phyloP scores from a whole-genome alignment of 2,113 vertebrate genomes.

The Chionomys nivalis region DNA sequence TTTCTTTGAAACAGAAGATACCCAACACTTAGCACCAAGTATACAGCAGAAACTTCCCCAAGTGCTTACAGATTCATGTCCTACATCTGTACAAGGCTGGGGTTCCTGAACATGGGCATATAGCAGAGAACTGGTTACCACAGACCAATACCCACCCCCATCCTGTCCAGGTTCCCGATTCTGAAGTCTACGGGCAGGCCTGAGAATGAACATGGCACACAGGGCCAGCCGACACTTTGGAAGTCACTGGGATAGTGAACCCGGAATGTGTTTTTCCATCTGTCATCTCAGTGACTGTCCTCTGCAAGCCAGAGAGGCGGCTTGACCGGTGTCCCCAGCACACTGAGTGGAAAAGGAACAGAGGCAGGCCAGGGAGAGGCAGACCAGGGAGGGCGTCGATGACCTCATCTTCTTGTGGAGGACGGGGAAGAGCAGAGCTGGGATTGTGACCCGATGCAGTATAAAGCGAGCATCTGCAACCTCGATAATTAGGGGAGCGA shows the following conservation, averaged over 20 bases:
- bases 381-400: accelerated
- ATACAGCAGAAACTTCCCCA: neutral
- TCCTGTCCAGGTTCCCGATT: neutral
- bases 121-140: too few species aligned
- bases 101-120: accelerated
- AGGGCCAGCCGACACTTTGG: neutral
- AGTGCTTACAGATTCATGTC: neutral
- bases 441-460: accelerated
- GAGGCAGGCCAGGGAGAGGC: neutral
- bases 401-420: neutral
- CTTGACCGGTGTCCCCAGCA: accelerated
- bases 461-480: neutral
- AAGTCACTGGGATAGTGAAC: accelerated
- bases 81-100: accelerated
- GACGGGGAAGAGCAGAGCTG: neutral
- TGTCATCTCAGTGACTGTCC: neutral
- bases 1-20: neutral
- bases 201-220: neutral
- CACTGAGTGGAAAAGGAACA: neutral
- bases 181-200: neutral
- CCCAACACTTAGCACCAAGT: neutral
- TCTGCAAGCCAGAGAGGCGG: neutral
- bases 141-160: accelerated
- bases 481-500: accelerated
- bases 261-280: neutral